phyloP scores from a whole-genome alignment of 2,113 vertebrate genomes.

The Lepus timidus region DNA sequence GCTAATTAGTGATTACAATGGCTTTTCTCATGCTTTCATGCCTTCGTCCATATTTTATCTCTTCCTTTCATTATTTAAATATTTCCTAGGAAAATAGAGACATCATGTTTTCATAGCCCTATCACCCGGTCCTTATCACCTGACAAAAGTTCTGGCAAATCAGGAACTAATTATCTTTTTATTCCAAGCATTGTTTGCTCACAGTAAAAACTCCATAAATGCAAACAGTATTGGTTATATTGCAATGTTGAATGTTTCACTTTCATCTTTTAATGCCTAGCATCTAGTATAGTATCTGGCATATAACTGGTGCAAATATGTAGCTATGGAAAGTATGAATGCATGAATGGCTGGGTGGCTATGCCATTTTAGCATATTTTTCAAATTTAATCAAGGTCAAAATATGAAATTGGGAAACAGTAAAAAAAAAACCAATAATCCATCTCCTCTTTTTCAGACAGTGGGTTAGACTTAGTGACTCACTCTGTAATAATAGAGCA shows the following conservation, averaged over 20 bases:
- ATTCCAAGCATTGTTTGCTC: neutral
- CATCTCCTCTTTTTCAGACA: neutral
- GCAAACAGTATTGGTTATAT: neutral
- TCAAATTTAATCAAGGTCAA: neutral
- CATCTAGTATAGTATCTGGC: neutral
- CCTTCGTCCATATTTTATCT: neutral
- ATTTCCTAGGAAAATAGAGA: neutral
- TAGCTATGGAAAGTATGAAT: neutral
- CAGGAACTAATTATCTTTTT: neutral
- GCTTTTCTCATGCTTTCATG: slow-evolving; percentile 41
- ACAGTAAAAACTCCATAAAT: neutral
- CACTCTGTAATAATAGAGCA: neutral
- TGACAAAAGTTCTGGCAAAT: neutral
- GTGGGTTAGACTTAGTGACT: neutral
- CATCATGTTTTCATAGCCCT: neutral
- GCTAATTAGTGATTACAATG: slow-evolving; percentile 2
- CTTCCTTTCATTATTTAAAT: slow-evolving; percentile 10
- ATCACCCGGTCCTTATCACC: neutral
- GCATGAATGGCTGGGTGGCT: neutral
- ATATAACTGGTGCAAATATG: neutral
- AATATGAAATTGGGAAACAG: neutral
- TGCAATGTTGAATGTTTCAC: neutral
- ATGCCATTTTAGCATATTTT: neutral
- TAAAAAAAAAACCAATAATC: neutral
- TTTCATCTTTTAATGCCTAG: neutral